Base-by-base conservation (phyloP, 1,140 invertebrate genomes). In the Drosophila biarmipes region DNA sequence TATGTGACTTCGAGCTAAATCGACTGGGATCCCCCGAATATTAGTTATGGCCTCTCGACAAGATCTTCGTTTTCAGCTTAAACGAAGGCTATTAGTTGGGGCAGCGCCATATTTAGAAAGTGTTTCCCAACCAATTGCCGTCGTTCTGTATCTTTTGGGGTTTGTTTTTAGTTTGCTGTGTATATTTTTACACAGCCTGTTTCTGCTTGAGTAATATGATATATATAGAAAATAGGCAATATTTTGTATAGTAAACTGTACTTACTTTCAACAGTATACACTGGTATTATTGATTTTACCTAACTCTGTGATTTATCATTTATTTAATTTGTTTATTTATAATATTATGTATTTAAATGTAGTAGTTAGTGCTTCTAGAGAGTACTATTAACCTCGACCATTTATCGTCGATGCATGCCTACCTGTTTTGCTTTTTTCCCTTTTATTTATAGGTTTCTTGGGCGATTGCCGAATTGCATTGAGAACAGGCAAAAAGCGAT, bases 371-470 rank as follows among this genome's bases (percentile, higher is more conserved):
- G 5, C 3, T 19, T 12, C 14, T 15, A 40, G 11, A n/a, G 12
- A 11, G 38, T 19, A 19, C 38, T 31, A 17, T 0, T 15, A 15
- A 14, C 38, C 40, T 43, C 17, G 24, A 42, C 21, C 14, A 29
- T 14, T 24, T 37, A 15, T 27, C 7, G 7, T n/a, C 29, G 24
- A 6, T 49, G 17, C 8, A 11, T 31, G 17, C 24, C 55, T 53
- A 37, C 34, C 19, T 61, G 40, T 48, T 29, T 55, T 35, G 19
- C 19, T 17, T 51, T 19, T 17, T 31, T 31, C 6, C 17, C 19
- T 45, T 76, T 68, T 78, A 59, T 84, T 85, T 85, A 59, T 87
- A 81, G 57, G 62, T 89, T 76, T 82, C 27, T 72, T 72, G 79
- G 57, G 69, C 73, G 73, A 78, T 46, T 80, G 67, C 74, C 67